A percentile compares a stretch with the other conserved stretches of the same genome.
Conservation (phyloP, 2,888 invertebrate species). For the Xestia sexstrigata region DNA sequence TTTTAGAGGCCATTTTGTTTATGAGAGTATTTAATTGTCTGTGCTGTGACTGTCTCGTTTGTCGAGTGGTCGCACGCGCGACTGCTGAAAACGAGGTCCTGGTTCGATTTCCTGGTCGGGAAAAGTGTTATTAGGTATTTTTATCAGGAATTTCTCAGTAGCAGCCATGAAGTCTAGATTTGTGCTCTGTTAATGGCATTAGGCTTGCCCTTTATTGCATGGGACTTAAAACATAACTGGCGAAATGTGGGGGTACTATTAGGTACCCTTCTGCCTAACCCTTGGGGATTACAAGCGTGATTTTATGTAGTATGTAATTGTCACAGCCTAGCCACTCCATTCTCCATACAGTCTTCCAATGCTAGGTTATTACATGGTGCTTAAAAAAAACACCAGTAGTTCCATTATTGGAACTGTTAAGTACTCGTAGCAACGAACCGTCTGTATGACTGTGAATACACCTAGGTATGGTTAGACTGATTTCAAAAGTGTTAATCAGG, state of each 20-base stretch:
- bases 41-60: background rate
- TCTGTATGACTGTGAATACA: too few species aligned
- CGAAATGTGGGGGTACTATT: background rate
- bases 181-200: background rate
- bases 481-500: background rate
- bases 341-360: background rate
- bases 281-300: background rate
- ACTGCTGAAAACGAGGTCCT: background rate
- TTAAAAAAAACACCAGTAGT: too few species aligned
- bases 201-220: background rate
- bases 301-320: too few species aligned
- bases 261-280: background rate
- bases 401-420: too few species aligned
- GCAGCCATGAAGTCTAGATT: background rate
- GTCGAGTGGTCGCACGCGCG: background rate
- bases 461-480: too few species aligned
- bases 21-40: background rate
- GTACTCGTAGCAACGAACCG: too few species aligned
- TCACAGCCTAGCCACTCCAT: background rate
- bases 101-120: background rate
- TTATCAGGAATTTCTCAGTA: background rate
- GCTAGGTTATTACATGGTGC: too few species aligned
- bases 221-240: background rate
- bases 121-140: background rate
- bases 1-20: constrained; percentile 31